These are phyloP conservation scores for Carollia perspicillata DNA, from an alignment of 2,113 vertebrate species.

Conservation along the genomic window DNA sequence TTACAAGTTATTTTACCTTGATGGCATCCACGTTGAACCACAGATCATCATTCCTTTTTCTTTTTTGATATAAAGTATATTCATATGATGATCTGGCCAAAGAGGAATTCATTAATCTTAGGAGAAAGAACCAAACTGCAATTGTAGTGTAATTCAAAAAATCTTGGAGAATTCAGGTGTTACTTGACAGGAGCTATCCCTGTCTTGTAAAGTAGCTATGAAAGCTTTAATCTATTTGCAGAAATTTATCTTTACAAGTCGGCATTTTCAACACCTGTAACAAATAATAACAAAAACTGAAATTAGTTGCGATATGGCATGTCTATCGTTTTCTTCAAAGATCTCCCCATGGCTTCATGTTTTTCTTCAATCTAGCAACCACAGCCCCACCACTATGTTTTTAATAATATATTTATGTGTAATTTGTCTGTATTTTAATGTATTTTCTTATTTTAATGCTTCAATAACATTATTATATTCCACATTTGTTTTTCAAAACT, in stretches of 20 bases:
- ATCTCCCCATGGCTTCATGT: neutral
- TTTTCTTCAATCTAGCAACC: neutral
- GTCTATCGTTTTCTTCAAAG: neutral
- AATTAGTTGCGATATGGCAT: neutral
- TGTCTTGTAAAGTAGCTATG: neutral
- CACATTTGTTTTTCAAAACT: neutral
- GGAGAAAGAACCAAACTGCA: neutral
- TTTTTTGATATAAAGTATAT: neutral
- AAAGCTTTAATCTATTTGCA: neutral
- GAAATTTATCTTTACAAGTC: neutral
- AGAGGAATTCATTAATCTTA: neutral
- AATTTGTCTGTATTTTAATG: neutral
- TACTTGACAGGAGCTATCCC: neutral
- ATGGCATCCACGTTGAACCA: neutral
- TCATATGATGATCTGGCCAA: neutral
- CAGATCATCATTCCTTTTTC: neutral
- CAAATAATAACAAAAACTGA: neutral
- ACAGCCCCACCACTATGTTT: neutral
- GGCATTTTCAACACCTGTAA: conserved; percentile 13
- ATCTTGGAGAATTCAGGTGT: neutral
- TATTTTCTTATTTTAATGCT: neutral
- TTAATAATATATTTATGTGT: neutral
- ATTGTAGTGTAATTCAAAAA: conserved; percentile 13
- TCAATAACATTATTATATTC: neutral
- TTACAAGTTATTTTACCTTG: conserved; percentile 36